phyloP scores from a whole-genome alignment of 2,888 invertebrate species.

The Sipha maydis region DNA sequence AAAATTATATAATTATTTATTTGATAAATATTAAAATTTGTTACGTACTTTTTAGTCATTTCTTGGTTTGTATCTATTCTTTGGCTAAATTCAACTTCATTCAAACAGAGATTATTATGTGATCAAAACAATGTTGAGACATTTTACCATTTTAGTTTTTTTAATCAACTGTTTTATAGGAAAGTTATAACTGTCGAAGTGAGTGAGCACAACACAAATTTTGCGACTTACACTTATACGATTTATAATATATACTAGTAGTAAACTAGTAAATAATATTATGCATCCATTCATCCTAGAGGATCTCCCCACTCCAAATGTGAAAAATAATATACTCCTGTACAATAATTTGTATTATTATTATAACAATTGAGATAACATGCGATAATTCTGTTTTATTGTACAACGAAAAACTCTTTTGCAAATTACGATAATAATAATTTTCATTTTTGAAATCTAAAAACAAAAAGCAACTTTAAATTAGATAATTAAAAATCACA shows the following conservation, averaged over 20 bases:
- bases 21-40: neutral
- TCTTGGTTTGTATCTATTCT: neutral
- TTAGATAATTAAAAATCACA: neutral
- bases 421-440: neutral
- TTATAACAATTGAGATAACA: constrained; percentile 22
- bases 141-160: constrained; percentile 39
- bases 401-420: neutral
- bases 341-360: constrained; percentile 22
- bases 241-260: constrained; percentile 47
- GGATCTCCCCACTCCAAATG: constrained; percentile 44
- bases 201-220: constrained; percentile 11
- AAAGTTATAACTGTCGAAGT: neutral
- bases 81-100: constrained; percentile 12
- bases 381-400: constrained; percentile 22
- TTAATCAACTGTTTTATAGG: neutral
- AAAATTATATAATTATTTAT: neutral
- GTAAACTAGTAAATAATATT: constrained; percentile 37
- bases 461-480: neutral
- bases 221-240: constrained; percentile 40
- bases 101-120: neutral
- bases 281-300: constrained; percentile 48
- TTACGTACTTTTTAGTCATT: constrained; percentile 41
- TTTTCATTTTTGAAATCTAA: neutral
- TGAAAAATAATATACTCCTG: constrained; percentile 22
- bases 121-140: constrained; percentile 17